These are phyloP conservation scores for Rhinella marina DNA, from an alignment of 2,797 vertebrate genomes.

Conservation along the genomic window DNA sequence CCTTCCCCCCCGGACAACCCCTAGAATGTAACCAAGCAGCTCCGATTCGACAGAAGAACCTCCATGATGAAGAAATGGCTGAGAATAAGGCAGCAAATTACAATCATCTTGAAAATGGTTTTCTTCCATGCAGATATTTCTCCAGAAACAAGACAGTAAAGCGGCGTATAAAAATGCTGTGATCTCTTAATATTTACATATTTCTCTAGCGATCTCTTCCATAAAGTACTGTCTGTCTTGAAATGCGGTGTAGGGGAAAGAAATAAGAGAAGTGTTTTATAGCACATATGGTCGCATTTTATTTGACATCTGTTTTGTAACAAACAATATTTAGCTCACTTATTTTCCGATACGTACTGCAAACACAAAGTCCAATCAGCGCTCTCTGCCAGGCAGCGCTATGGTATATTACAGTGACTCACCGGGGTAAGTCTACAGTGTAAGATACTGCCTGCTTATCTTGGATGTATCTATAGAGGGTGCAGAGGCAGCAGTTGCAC, in stretches of 20 bases:
- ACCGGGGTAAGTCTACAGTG: not conserved
- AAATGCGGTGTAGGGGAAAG: constrained; percentile 70
- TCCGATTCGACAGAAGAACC: not conserved
- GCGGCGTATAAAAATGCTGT: constrained; percentile 67
- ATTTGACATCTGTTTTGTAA: constrained; percentile 87
- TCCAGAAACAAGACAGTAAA: constrained; percentile 39
- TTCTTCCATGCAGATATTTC: constrained; percentile 21
- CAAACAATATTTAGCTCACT: constrained; percentile 87
- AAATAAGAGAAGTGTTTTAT: constrained; percentile 80
- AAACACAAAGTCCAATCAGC: constrained; percentile 82
- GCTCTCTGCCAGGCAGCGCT: constrained; percentile 62
- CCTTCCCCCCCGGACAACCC: too few relatives aligned
- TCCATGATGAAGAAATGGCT: not conserved
- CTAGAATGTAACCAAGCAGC: not conserved
- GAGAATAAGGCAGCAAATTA: constrained; percentile 27
- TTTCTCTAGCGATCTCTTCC: constrained; percentile 75
- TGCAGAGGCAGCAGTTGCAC: too few relatives aligned
- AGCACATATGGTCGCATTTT: constrained; percentile 86
- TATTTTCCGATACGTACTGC: constrained; percentile 82
- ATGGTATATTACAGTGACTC: not conserved
- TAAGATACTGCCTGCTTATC: not conserved
- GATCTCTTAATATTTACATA: constrained; percentile 74
- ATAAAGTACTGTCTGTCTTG: constrained; percentile 72
- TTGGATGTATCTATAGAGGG: not conserved
- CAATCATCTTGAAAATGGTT: constrained; percentile 17